Conservation (phyloP, 2,797 vertebrate genomes). For the Sternarchorhynchus goeldii region DNA sequence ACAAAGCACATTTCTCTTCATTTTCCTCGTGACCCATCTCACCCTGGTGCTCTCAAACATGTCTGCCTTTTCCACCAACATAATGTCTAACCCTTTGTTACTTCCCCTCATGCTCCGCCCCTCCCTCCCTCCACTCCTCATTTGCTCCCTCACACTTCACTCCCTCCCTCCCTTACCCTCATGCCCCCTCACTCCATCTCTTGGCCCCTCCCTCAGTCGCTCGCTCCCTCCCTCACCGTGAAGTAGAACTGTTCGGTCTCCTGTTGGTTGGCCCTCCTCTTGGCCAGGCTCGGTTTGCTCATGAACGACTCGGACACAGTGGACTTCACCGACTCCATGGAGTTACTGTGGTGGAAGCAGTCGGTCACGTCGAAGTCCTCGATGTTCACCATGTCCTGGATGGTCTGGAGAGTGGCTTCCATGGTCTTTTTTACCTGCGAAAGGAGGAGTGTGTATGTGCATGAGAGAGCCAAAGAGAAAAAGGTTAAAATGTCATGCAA, state of each 20-base stretch:
- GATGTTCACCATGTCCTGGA: conserved; percentile 96
- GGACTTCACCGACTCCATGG: conserved; percentile 98
- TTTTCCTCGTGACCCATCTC: not conserved
- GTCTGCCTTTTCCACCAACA: no score
- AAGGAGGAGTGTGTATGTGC: not conserved
- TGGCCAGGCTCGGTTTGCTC: conserved; percentile 98
- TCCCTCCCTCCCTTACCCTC: not conserved
- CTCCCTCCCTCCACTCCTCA: not conserved
- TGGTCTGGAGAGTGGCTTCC: conserved; percentile 96
- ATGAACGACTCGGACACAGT: conserved; percentile 96
- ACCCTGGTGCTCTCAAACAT: no score
- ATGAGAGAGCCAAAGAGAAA: not conserved
- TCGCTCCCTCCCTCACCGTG: conserved; percentile 85
- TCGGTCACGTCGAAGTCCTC: conserved; percentile 97
- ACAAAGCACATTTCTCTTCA: not conserved
- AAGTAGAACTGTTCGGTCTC: conserved; percentile 99
- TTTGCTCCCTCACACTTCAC: no score
- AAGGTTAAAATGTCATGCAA: not conserved
- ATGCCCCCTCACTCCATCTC: not conserved
- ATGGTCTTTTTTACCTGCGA: conserved; percentile 96
- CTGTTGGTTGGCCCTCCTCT: conserved; percentile 95
- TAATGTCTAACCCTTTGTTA: not conserved
- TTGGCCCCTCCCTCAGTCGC: not conserved
- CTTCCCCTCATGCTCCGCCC: not conserved
- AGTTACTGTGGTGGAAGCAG: conserved; percentile 98